Evolutionary conservation across 1,140 invertebrate species (phyloP), one percentile per base, ranked within the genome.

Genomic region (Sipha flava): DNA sequence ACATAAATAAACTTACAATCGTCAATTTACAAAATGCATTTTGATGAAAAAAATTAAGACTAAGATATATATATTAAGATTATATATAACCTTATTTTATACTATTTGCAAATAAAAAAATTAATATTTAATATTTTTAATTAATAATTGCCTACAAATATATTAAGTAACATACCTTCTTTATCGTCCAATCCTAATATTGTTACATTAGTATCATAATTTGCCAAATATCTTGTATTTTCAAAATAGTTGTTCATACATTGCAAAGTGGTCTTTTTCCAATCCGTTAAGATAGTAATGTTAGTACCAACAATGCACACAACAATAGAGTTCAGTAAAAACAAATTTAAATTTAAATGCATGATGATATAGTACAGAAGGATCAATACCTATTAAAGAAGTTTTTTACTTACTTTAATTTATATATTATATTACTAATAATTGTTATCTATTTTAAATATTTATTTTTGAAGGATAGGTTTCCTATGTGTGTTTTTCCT

Each of bases 381-480:
- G 10, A 54, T 37, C 18, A 34, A 54, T 52, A 16, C 21, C 47
- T 54, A 75, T 34, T 75, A 29, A 54, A 34, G 0, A 52, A 23
- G 23, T n/a, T 75, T 75, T 52, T 6, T 47, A 37, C 26, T 16
- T 49, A 3, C n/a, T 52, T 73, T 31, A 21, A n/a, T 21, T 75
- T 75, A 54, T 54, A 75, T 73, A 54, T n/a, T n/a, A 45, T n/a
- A 47, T 29, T 70, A 47, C 64, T 70, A 29, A 45, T 9, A 16
- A 68, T 73, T 34, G 9, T 73, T 73, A 73, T 73, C 70, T 73
- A 2, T 73, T 23, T 31, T 9, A 49, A 73, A 73, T 73, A 54
- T 73, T 73, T 73, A 73, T 73, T n/a, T 54, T 16, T 49, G 16
- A 16, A 54, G 70, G 70, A 73, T 73, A 73, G 70, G 70, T 73